These are phyloP conservation scores for Troides oblongomaculatus DNA, from an alignment of 2,888 invertebrate genomes.

Conservation along the genomic window DNA sequence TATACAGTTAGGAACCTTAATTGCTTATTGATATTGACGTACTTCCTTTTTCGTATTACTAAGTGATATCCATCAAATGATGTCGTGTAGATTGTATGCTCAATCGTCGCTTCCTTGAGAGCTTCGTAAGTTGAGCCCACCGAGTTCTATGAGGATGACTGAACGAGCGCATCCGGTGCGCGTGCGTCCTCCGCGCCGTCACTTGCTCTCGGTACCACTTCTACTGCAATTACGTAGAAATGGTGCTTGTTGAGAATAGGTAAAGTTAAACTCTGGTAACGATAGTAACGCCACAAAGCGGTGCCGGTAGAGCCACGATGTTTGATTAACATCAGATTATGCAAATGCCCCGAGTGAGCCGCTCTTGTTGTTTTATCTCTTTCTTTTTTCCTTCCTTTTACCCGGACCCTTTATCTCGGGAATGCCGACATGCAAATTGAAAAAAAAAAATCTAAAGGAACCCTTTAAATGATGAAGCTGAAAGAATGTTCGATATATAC, in stretches of 20 bases:
- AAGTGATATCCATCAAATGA: conserved; percentile 15
- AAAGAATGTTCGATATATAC: conserved; percentile 69
- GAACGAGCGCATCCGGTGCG: conserved; percentile 26
- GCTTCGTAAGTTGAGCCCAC: conserved; percentile 25
- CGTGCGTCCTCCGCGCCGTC: conserved; percentile 8
- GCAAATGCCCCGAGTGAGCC: conserved; percentile 75
- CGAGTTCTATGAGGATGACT: conserved; percentile 21
- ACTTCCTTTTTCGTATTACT: neutral
- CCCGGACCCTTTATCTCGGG: conserved; percentile 71
- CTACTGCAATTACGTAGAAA: neutral
- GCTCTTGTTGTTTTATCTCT: conserved; percentile 72
- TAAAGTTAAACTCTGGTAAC: conserved; percentile 32
- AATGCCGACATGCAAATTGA: conserved; percentile 74
- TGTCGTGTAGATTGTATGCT: conserved; percentile 6
- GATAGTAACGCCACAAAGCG: conserved; percentile 37
- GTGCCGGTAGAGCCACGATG: conserved; percentile 56
- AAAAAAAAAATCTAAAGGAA: conserved; percentile 55
- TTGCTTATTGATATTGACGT: neutral
- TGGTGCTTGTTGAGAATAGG: conserved; percentile 23
- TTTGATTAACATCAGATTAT: conserved; percentile 80
- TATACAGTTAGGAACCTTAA: too few relatives aligned
- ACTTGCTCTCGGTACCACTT: neutral
- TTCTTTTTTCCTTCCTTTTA: conserved; percentile 66
- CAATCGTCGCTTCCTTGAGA: conserved; percentile 25
- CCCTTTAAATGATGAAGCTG: conserved; percentile 67